A percentile compares a stretch with the other conserved stretches of the same genome.
Evolutionary conservation across 2,113 vertebrate species (phyloP).

Genomic region (Paratilapia polleni): DNA sequence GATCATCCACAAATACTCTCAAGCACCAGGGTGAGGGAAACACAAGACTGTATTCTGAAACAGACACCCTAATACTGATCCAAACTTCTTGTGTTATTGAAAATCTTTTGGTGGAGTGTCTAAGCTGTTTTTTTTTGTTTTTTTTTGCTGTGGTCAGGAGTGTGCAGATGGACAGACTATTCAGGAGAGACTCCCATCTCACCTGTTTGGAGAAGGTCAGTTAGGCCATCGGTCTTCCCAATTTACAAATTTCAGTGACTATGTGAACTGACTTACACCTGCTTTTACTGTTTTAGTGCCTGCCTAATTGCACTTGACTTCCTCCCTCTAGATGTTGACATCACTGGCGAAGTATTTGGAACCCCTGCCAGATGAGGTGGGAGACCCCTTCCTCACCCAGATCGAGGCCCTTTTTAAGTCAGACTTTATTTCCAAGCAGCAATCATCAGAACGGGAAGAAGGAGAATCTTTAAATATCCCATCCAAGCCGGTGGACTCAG

Average conservation of each 20-base stretch:
- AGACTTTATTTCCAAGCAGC: constrained; percentile 81
- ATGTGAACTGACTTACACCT: not conserved
- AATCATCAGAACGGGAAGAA: constrained; percentile 65
- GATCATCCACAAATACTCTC: constrained; percentile 93
- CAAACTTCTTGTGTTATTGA: not conserved
- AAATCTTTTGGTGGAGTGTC: not conserved
- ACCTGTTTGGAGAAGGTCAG: constrained; percentile 96
- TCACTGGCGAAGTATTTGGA: constrained; percentile 90
- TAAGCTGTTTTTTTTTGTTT: not conserved
- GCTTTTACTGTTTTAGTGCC: not conserved
- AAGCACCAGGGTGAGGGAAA: constrained; percentile 83
- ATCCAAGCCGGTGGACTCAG: constrained; percentile 21
- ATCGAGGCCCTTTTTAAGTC: constrained; percentile 90
- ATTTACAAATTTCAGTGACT: not conserved
- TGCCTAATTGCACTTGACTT: not conserved
- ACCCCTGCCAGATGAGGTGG: constrained; percentile 83
- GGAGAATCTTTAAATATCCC: constrained; percentile 23
- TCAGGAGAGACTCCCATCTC: constrained; percentile 89
- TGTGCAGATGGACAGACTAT: constrained; percentile 91
- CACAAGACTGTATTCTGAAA: not conserved
- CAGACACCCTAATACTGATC: not conserved
- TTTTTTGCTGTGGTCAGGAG: constrained; percentile 76
- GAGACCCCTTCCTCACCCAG: constrained; percentile 88
- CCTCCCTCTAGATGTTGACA: constrained; percentile 86
- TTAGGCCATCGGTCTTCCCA: not conserved